Evolutionary conservation across 2,797 vertebrate genomes (phyloP), one percentile per base, ranked within the genome.

Genomic region (Luscinia luscinia): DNA sequence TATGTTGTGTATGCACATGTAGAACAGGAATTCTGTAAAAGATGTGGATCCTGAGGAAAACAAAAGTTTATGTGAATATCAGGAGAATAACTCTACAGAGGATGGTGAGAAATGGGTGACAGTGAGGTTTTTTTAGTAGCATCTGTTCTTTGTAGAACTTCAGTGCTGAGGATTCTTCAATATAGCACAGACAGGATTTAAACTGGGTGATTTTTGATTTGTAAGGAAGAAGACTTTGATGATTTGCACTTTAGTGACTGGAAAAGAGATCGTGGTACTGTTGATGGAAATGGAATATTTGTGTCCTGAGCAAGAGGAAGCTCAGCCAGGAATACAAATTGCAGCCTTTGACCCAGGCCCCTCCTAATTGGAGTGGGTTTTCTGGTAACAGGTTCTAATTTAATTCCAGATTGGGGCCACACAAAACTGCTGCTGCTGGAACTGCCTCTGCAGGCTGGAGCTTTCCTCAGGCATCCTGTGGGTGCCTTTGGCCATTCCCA

Each of bases 381-480:
- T 80, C 51, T 90, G 46, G 11, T 82, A 18, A 46, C 26, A 55
- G 40, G 34, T 74, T 77, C 63, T 69, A 76, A 87, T 82, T 80
- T 40, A 85, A 74, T 91, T 83, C 64, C 6, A 2, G 13, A 20
- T 6, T 0, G 0, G 8, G 27, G 34, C 72, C 2, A 1, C 72
- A 62, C 48, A 23, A 14, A 64, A 11, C 49, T 57, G 15, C 70
- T 4, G 3, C 51, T 79, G 58, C 59, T 64, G 48, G 57, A 64
- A 13, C 58, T 68, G 32, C 72, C 59, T 26, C 54, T 73, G 49
- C 58, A 21, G 66, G 28, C 69, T 14, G 38, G 24, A 55, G 4
- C 8, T 90, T 83, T 79, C 59, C 69, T 24, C 19, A 52, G 38
- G 41, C 32, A 36, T 48, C 61, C 46, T 12, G 0, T 6, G 15